Conservation (phyloP, 2,113 vertebrate species). For the Solenodon paradoxus region DNA sequence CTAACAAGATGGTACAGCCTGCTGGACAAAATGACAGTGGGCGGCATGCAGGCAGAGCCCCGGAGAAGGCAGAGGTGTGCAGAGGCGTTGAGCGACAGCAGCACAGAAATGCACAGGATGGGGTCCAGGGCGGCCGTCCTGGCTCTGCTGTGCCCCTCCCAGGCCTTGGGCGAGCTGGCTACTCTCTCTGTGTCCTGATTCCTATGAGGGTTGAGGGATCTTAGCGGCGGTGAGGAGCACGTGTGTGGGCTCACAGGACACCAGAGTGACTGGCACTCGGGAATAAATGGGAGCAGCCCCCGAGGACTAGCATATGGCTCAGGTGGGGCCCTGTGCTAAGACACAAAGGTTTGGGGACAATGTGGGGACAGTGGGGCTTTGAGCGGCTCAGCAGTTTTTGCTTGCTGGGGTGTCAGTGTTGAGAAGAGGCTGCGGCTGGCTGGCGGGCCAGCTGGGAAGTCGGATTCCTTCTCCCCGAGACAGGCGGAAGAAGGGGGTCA, state of each 20-base stretch:
- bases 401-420: neutral
- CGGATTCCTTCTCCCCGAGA: neutral
- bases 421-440: neutral
- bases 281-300: accelerated
- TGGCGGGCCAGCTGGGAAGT: too few relatives aligned
- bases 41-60: neutral
- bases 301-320: accelerated
- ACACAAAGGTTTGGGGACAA: neutral
- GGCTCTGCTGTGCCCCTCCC: too few relatives aligned
- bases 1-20: accelerated
- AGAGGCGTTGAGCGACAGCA: too few relatives aligned
- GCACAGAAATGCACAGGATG: neutral
- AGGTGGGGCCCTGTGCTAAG: neutral
- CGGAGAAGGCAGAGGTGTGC: neutral
- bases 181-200: neutral
- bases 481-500: neutral
- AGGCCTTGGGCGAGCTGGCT: neutral
- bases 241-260: accelerated
- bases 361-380: too few relatives aligned
- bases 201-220: neutral
- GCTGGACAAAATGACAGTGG: accelerated
- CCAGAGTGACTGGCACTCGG: neutral
- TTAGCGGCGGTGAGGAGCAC: neutral
- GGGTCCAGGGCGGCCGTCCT: neutral
- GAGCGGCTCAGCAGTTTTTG: too few relatives aligned